A percentile compares a stretch with the other conserved stretches of the same genome.
Evolutionary conservation across 2,888 invertebrate species (phyloP).

Genomic region (Synanthedon formicaeformis): DNA sequence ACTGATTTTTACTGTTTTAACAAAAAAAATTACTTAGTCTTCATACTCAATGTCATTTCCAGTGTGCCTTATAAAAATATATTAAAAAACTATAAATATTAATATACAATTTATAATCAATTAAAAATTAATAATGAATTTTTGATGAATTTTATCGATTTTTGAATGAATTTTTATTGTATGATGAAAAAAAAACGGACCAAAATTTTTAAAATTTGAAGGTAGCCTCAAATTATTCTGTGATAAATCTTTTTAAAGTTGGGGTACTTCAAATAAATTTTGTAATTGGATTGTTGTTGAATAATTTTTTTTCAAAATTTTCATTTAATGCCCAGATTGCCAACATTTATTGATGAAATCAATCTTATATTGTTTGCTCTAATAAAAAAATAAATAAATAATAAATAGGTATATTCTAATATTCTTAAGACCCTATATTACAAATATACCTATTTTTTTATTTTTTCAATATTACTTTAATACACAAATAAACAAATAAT

Average conservation of each 20-base stretch:
- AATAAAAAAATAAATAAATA: too few species aligned
- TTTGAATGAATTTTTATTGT: constrained; percentile 20
- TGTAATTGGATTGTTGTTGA: too few species aligned
- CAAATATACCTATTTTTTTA: too few species aligned
- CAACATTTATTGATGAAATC: too few species aligned
- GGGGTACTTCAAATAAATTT: constrained; percentile 58
- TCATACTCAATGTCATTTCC: constrained; percentile 62
- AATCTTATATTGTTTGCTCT: too few species aligned
- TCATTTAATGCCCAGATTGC: too few species aligned
- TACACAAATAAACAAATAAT: too few species aligned
- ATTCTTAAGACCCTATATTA: too few species aligned
- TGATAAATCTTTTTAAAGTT: constrained; percentile 65
- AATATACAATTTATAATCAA: constrained; percentile 6
- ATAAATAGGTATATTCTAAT: too few species aligned
- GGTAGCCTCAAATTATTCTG: constrained; percentile 63
- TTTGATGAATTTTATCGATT: constrained; percentile 18
- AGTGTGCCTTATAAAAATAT: constrained; percentile 40
- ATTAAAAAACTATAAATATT: too few species aligned
- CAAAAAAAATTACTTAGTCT: constrained; percentile 5
- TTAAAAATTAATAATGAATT: neutral
- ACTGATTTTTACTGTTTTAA: neutral
- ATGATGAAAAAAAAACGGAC: constrained; percentile 7
- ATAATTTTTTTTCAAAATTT: too few species aligned
- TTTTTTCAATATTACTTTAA: too few species aligned
- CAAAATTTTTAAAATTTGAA: constrained; percentile 37